These are phyloP conservation scores for Carassius gibelio DNA, from an alignment of 2,113 vertebrate genomes.

Conservation along the genomic window DNA sequence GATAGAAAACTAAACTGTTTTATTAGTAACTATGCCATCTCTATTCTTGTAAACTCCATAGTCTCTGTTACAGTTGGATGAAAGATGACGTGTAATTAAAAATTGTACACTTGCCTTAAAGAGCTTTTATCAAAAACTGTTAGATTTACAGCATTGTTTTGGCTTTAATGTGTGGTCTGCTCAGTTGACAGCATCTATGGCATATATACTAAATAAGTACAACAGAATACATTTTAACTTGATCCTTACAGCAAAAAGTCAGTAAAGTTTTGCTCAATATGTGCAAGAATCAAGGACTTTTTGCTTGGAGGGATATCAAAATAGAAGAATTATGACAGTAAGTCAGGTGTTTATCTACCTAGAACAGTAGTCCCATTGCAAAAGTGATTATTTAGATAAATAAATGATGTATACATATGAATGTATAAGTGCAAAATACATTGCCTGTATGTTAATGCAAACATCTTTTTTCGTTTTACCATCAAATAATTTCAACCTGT, in stretches of 20 bases:
- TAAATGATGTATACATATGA: background rate
- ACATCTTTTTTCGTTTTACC: background rate
- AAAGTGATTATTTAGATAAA: background rate
- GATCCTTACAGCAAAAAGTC: background rate
- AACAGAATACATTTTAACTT: background rate
- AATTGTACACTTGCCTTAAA: conserved; percentile 40
- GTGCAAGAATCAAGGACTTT: background rate
- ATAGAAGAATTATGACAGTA: background rate
- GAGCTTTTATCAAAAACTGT: background rate
- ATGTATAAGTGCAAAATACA: no score
- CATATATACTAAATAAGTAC: no score
- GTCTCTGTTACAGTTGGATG: background rate
- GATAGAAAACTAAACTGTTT: background rate
- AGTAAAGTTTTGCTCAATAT: background rate
- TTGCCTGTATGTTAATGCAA: background rate
- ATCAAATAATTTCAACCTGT: no score
- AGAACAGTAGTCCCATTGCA: background rate
- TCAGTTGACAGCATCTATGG: conserved; percentile 19
- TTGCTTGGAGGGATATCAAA: background rate
- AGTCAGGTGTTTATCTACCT: background rate
- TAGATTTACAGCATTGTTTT: background rate
- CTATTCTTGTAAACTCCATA: conserved; percentile 12
- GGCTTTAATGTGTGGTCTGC: background rate
- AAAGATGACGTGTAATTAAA: background rate
- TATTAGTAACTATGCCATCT: conserved; percentile 1